phyloP scores from a whole-genome alignment of 2,888 invertebrate species.

The Julus scanicus region DNA sequence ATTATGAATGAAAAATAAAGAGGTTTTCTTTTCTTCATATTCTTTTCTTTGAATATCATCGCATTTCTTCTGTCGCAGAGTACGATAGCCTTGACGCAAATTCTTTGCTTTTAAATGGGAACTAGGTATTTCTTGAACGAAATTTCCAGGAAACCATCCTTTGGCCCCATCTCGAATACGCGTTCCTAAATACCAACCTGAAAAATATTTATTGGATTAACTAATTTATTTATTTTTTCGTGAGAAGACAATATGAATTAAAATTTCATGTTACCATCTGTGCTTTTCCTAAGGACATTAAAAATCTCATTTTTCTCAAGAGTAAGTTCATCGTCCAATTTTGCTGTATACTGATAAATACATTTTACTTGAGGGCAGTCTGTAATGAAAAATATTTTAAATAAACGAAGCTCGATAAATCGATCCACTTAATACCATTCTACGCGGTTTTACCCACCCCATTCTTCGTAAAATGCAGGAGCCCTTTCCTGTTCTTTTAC shows the following conservation, averaged over 20 bases:
- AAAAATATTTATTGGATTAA: not conserved
- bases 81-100: not conserved
- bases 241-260: too few species aligned
- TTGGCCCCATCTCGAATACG: constrained; percentile 19
- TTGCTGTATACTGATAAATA: constrained; percentile 26
- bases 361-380: constrained; percentile 44
- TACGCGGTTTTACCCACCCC: not conserved
- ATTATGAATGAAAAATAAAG: not conserved
- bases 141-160: constrained; percentile 50
- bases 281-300: not conserved
- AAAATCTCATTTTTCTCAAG: not conserved
- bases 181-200: constrained; percentile 46
- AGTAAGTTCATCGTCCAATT: not conserved
- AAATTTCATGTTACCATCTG: not conserved
- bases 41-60: constrained; percentile 12
- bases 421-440: not conserved
- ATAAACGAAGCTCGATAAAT: not conserved
- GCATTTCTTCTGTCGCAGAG: not conserved
- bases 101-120: constrained; percentile 34
- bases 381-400: not conserved
- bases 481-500: not conserved
- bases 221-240: too few species aligned
- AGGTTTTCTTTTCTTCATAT: constrained; percentile 34
- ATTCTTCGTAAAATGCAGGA: constrained; percentile 16
- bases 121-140: not conserved